Evolutionary conservation across 2,113 vertebrate genomes (phyloP), one percentile per base, ranked within the genome.

Genomic region (Uria aalge): DNA sequence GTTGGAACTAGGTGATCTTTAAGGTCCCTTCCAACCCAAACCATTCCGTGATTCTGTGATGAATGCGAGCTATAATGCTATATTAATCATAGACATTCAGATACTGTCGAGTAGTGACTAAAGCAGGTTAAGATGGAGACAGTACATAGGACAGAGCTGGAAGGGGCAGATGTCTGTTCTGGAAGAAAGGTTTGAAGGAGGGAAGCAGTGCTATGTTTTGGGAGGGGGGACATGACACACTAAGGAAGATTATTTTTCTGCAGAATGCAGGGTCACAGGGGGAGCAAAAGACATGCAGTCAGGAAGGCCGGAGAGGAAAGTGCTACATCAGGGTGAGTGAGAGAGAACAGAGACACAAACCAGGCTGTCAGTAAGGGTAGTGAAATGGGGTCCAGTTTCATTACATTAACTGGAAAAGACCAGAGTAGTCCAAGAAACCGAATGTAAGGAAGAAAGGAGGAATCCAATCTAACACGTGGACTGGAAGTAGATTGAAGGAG

Each of bases 171-270:
- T 59, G 4, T 12, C 41, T 74, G 22, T 62, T 66, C 29, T 67
- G 71, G 53, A 64, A 79, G 40, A 41, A 47, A 47, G 13, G 22
- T 85, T 88, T 6, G 36, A 38, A 85, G 55, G 11, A 63, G 29
- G 15, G 32, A 91, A 87, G 50, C 4, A 1, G n/a, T 41, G 50
- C 40, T 50, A 21, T 24, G 8, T 36, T 64, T 56, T 45, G 0
- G 5, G 12, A 12, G 2, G 27, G 26, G 60, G 11, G 24, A 53
- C 52, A 53, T 12, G 15, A 53, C 22, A n/a, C 0, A 1, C 17
- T 38, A 52, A 38, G 53, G 36, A 34, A 43, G 48, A 41, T 36
- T 47, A 43, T 34, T 79, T 85, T 89, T 72, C 22, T 85, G 32
- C 29, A 83, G n/a, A 60, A 69, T 45, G 34, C 32, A 53, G 29